Evolutionary conservation across 2,113 vertebrate genomes (phyloP).

Genomic region (Kryptolebias marmoratus): DNA sequence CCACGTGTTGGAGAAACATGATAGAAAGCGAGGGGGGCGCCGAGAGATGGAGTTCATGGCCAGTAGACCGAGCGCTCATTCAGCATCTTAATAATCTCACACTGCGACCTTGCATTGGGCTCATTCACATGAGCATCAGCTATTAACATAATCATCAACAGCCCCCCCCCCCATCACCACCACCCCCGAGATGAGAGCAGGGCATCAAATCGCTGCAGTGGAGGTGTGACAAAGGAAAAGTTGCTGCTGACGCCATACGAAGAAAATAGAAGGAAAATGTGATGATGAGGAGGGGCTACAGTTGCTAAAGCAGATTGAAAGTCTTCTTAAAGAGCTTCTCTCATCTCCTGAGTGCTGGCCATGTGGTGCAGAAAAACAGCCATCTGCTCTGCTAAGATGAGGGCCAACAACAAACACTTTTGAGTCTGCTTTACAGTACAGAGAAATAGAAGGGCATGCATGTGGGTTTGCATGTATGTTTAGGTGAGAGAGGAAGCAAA

Average conservation of each 20-base stretch:
- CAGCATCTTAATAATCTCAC: slow-evolving; percentile 61
- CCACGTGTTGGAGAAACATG: slow-evolving; percentile 43
- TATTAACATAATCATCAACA: slow-evolving; percentile 60
- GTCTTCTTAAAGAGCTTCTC: slow-evolving; percentile 71
- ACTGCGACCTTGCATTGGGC: slow-evolving; percentile 55
- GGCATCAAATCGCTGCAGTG: not conserved
- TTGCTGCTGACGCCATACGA: slow-evolving; percentile 28
- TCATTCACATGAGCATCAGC: slow-evolving; percentile 48
- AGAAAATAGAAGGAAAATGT: slow-evolving; percentile 31
- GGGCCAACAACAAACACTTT: slow-evolving; percentile 55
- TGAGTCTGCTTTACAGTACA: slow-evolving; percentile 42
- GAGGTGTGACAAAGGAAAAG: slow-evolving; percentile 3
- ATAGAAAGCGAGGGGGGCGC: not conserved
- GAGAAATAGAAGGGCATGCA: slow-evolving; percentile 1
- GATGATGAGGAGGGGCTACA: slow-evolving; percentile 56
- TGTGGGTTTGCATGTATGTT: not conserved
- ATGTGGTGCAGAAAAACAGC: slow-evolving; percentile 69
- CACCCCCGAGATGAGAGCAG: slow-evolving; percentile 14
- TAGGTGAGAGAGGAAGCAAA: slow-evolving; percentile 33
- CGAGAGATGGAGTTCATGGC: slow-evolving; percentile 29
- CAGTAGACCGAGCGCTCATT: slow-evolving; percentile 15
- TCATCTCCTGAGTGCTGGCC: slow-evolving; percentile 65
- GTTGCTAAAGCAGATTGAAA: slow-evolving; percentile 74
- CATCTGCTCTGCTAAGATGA: slow-evolving; percentile 75
- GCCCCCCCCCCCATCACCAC: not conserved